Base-by-base conservation (phyloP, 2,113 vertebrate species). In the Prietella phreatophila region DNA sequence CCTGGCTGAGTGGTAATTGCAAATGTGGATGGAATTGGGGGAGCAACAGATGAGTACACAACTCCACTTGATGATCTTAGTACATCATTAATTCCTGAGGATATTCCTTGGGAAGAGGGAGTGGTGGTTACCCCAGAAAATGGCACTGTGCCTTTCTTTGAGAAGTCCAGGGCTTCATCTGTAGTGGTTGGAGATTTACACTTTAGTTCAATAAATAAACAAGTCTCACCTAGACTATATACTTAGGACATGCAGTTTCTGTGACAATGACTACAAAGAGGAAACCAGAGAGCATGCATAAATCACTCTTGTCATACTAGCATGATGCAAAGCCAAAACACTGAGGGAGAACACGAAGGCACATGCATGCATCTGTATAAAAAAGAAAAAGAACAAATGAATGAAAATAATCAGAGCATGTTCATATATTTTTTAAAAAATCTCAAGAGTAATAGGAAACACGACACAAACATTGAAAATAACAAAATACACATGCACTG, bases 131-230 rank as follows among this genome's bases (percentile, higher is more conserved):
- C 95, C 82, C 95, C 95, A 90, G 94, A 92, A 92, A 97, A 96
- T 87, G 92, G 78, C 95, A 95, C 95, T 94, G 95, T 93, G 85
- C 95, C 96, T 97, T 97, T 99, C 96, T 96, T 97, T 95, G 97
- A 97, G 94, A 97, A 99, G 96, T 99, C 97, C 96, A 98, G 95
- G 94, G 97, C 95, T 96, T 97, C 97, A 98, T 97, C 98, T 99
- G 97, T 95, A 97, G 97, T 93, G 94, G 96, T 90, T 96, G 96
- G 95, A 95, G 91, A 97, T 86, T 96, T 95, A 97, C 95, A 96
- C 89, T 92, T 92, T 27, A 88, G 87, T 91, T 94, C 89, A 95
- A 90, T 91, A 95, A 75, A 92, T 33, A 22, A 55, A 65, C 73
- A 56, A 42, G 47, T 88, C 36, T 50, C 27, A 9, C 42, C 47